These are phyloP conservation scores for Cryptophagus acutangulus DNA, from an alignment of 2,888 invertebrate species.

Conservation along the genomic window DNA sequence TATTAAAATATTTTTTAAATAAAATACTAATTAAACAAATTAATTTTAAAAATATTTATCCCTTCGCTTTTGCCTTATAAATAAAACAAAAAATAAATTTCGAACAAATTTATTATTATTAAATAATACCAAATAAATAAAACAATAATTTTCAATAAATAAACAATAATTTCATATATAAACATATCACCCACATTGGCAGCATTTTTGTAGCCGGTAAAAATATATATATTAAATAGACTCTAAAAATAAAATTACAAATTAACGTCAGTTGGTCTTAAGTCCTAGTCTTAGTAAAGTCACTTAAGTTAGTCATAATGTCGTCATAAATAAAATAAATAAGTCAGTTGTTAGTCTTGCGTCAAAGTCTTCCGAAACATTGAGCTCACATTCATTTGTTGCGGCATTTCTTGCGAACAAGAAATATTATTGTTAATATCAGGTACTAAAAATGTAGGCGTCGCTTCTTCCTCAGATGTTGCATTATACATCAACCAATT, in stretches of 20 bases:
- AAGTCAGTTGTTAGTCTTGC: neutral
- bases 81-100: constrained; percentile 14
- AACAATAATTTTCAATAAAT: constrained; percentile 12
- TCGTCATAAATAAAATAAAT: too few relatives aligned
- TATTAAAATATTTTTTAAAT: too few relatives aligned
- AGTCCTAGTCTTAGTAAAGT: constrained; percentile 3
- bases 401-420: constrained; percentile 29
- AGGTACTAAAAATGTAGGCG: constrained; percentile 19
- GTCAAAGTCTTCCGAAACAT: neutral
- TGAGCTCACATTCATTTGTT: constrained; percentile 17
- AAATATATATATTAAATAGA: constrained; percentile 1
- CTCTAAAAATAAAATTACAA: constrained; percentile 1
- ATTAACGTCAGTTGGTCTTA: neutral
- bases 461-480: constrained; percentile 23
- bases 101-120: constrained; percentile 4
- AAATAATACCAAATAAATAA: constrained; percentile 5
- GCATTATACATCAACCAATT: constrained; percentile 27
- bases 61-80: too few relatives aligned
- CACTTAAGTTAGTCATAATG: too few relatives aligned
- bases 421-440: constrained; percentile 21
- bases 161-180: constrained; percentile 12
- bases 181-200: constrained; percentile 25
- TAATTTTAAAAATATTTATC: too few relatives aligned
- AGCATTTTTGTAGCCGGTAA: constrained; percentile 28
- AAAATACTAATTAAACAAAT: too few relatives aligned